Evolutionary conservation across 2,797 vertebrate genomes (phyloP).

Genomic region (Ptychadena robeensis): DNA sequence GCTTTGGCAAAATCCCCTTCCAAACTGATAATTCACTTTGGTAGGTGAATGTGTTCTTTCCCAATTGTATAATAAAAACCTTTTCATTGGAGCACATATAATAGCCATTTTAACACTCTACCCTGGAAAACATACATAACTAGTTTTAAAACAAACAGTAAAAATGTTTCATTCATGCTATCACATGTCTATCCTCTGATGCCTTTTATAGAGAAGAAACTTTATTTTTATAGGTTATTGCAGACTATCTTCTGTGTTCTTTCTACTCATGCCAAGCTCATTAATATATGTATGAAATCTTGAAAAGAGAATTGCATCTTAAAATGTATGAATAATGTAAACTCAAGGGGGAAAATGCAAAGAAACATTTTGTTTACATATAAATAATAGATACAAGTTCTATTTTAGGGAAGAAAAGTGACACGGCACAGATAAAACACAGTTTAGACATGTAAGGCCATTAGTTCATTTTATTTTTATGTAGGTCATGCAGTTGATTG

Average conservation of each 20-base stretch:
- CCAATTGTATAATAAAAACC: no score
- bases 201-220: slow-evolving; percentile 34
- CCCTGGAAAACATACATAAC: background rate
- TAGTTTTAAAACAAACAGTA: slow-evolving; percentile 10
- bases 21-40: no score
- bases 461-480: background rate
- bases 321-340: slow-evolving; percentile 63
- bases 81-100: background rate
- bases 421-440: slow-evolving; percentile 32
- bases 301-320: slow-evolving; percentile 63
- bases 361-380: slow-evolving; percentile 63
- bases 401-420: slow-evolving; percentile 50
- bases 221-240: slow-evolving; percentile 56
- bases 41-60: no score
- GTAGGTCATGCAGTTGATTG: slow-evolving; percentile 21
- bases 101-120: background rate
- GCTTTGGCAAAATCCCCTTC: no score
- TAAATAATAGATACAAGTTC: slow-evolving; percentile 57
- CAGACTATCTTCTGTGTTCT: slow-evolving; percentile 55
- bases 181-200: slow-evolving; percentile 13
- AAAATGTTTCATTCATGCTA: slow-evolving; percentile 21
- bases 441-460: slow-evolving; percentile 27
- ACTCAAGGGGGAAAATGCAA: slow-evolving; percentile 53
- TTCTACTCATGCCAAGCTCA: slow-evolving; percentile 57
- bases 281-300: slow-evolving; percentile 62